Evolutionary conservation across 2,113 vertebrate species (phyloP).

Genomic region (Neoarius graeffei): DNA sequence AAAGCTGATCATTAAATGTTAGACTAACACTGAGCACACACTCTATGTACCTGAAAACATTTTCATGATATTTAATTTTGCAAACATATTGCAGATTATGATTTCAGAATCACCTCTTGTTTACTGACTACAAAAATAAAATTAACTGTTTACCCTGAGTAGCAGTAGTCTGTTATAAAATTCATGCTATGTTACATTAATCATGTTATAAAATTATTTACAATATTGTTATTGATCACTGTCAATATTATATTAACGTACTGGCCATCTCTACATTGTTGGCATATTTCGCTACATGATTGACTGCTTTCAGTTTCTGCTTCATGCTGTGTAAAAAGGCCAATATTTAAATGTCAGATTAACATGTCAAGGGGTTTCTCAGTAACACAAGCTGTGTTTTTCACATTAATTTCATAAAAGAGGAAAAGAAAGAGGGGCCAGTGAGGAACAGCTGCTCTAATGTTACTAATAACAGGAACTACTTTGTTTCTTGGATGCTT

Average conservation of each 20-base stretch:
- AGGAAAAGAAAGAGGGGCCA: neutral
- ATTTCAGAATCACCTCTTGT: too few species aligned
- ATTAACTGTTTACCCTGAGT: neutral
- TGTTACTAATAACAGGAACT: neutral
- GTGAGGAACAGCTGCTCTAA: neutral
- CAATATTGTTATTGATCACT: neutral
- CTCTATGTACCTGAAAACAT: too few species aligned
- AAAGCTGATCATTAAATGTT: neutral
- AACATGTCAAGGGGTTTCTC: neutral
- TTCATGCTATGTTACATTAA: neutral
- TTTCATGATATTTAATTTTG: neutral
- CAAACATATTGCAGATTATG: too few species aligned
- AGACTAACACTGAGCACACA: neutral
- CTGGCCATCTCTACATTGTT: neutral
- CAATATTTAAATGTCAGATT: neutral
- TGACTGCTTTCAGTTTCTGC: neutral
- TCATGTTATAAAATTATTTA: neutral
- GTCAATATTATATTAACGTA: neutral
- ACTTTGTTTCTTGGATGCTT: neutral
- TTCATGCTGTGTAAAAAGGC: neutral
- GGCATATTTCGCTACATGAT: neutral
- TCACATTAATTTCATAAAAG: neutral
- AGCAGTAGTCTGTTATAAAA: neutral
- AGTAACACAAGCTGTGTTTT: neutral
- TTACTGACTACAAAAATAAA: neutral